Percentiles rank a stretch among this genome's conserved stretches.
Evolutionary conservation across 1,140 invertebrate genomes (phyloP).

Genomic region (Temnothorax nylanderi): DNA sequence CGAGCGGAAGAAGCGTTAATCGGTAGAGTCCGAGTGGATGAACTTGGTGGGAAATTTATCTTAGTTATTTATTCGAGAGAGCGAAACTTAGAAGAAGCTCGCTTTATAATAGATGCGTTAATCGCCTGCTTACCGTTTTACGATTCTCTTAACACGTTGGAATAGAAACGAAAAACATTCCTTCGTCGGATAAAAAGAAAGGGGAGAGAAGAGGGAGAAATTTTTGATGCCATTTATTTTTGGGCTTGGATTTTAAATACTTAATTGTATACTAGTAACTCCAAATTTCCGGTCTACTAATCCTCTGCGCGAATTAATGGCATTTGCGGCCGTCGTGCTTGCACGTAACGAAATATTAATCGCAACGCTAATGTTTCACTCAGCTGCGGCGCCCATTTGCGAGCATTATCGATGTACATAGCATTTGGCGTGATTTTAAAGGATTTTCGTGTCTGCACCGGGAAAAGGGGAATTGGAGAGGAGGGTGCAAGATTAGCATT

Average conservation of each 20-base stretch:
- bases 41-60: neutral
- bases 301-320: slow-evolving; percentile 52
- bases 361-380: slow-evolving; percentile 56
- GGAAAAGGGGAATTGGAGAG: slow-evolving; percentile 14
- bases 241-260: slow-evolving; percentile 10
- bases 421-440: slow-evolving; percentile 58
- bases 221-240: neutral
- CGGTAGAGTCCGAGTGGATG: neutral
- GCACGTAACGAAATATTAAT: slow-evolving; percentile 60
- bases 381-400: slow-evolving; percentile 46
- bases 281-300: slow-evolving; percentile 38
- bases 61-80: neutral
- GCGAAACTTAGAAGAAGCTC: too few species aligned
- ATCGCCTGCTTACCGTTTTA: neutral
- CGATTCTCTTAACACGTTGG: neutral
- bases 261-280: slow-evolving; percentile 8
- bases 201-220: neutral
- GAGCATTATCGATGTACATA: slow-evolving; percentile 58
- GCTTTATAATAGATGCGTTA: too few species aligned
- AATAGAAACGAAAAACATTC: neutral
- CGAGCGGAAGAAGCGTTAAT: slow-evolving; percentile 16
- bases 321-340: slow-evolving; percentile 51
- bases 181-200: neutral
- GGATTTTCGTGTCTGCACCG: slow-evolving; percentile 57
- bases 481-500: slow-evolving; percentile 67